Evolutionary conservation across 2,113 vertebrate species (phyloP).

Genomic region (Uria lomvia): DNA sequence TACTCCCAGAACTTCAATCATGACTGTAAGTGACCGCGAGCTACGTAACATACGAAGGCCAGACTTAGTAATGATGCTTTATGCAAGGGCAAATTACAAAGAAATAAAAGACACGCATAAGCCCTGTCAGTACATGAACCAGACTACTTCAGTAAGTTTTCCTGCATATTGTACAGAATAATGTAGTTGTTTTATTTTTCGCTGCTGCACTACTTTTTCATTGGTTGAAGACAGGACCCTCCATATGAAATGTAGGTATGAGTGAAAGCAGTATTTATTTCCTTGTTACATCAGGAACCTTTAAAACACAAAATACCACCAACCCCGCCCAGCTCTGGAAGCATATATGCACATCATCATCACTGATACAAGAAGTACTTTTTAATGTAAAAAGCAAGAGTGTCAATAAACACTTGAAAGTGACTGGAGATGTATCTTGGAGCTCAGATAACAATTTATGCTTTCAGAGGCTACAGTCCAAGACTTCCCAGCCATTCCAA

Average conservation of each 20-base stretch:
- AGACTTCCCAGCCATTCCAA: neutral
- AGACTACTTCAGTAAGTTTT: neutral
- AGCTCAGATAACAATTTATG: neutral
- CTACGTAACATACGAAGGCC: fast-evolving
- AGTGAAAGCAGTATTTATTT: fast-evolving
- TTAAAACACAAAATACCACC: neutral
- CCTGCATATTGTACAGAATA: neutral
- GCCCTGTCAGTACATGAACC: fast-evolving
- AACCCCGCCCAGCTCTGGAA: neutral
- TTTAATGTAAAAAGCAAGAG: neutral
- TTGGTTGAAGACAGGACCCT: neutral
- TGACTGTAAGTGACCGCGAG: neutral
- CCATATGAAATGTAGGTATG: neutral
- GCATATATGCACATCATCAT: neutral
- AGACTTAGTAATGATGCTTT: neutral
- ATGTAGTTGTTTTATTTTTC: neutral
- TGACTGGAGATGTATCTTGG: neutral
- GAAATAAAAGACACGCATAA: neutral
- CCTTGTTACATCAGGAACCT: neutral
- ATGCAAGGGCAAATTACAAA: neutral
- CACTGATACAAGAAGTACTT: neutral
- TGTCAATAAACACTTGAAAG: neutral
- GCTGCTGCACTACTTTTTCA: neutral
- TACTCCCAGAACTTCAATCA: neutral
- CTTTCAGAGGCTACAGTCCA: neutral